These are phyloP conservation scores for Endotricha flammealis DNA, from an alignment of 2,888 invertebrate genomes.

Conservation along the genomic window DNA sequence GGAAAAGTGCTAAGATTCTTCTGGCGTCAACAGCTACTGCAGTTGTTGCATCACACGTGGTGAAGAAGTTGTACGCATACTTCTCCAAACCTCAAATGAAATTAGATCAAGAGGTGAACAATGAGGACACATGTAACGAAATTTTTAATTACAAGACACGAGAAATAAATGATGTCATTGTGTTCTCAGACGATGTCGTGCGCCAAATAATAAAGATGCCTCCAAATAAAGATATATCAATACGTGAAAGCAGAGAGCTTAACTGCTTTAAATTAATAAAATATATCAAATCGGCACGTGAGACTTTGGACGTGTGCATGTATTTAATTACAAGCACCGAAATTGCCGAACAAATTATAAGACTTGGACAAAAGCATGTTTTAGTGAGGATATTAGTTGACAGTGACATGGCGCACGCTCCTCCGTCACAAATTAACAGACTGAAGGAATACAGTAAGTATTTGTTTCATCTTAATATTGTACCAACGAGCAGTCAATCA, in stretches of 20 bases:
- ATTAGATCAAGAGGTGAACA: conserved; percentile 27
- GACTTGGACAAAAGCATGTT: conserved; percentile 67
- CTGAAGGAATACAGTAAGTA: conserved; percentile 67
- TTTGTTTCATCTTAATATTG: neutral
- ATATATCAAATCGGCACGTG: conserved; percentile 68
- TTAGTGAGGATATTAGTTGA: conserved; percentile 68
- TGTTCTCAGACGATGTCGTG: conserved; percentile 64
- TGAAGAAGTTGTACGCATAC: conserved; percentile 56
- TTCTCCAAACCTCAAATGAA: conserved; percentile 38
- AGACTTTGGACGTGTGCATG: conserved; percentile 72
- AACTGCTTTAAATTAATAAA: conserved; percentile 69
- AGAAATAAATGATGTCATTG: conserved; percentile 70
- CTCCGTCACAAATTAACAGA: conserved; percentile 67
- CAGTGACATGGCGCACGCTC: conserved; percentile 68
- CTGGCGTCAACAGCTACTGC: conserved; percentile 64
- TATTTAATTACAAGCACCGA: conserved; percentile 69
- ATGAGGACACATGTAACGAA: conserved; percentile 49
- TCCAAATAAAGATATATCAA: conserved; percentile 53
- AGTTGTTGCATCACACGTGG: conserved; percentile 60
- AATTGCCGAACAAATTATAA: conserved; percentile 67
- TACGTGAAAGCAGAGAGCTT: conserved; percentile 64
- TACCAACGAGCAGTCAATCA: too few species aligned
- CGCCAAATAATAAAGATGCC: conserved; percentile 56
- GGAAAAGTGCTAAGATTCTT: conserved; percentile 62
- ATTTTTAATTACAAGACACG: conserved; percentile 48